Percentiles rank a stretch among this genome's conserved stretches.
phyloP scores from a whole-genome alignment of 2,888 invertebrate genomes.

The Eurytoma californica region DNA sequence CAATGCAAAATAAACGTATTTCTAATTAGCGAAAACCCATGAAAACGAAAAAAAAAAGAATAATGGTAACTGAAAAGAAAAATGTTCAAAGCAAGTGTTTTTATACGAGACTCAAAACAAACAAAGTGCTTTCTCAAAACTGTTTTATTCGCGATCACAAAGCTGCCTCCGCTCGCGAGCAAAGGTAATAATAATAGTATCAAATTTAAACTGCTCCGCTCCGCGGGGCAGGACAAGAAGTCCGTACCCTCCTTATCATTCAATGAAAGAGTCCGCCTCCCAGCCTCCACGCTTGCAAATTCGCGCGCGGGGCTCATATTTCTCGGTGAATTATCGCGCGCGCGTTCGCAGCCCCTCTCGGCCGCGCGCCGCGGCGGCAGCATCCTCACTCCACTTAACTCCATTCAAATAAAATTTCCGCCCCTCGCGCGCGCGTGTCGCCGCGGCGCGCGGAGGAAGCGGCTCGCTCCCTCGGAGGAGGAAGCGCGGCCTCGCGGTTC shows the following conservation, averaged over 20 bases:
- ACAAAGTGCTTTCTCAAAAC: no score
- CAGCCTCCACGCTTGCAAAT: neutral
- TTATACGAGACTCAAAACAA: no score
- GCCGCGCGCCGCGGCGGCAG: neutral
- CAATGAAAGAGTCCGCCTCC: conserved; percentile 32
- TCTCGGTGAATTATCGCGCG: conserved; percentile 45
- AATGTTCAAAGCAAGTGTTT: no score
- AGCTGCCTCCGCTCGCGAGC: no score
- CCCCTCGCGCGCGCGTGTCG: conserved; percentile 1
- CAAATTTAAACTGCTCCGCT: no score
- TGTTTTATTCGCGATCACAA: no score
- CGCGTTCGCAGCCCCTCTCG: neutral
- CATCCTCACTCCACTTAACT: conserved; percentile 13
- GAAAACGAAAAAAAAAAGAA: no score
- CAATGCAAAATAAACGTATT: no score
- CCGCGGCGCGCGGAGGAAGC: conserved; percentile 11
- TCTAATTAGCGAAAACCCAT: no score
- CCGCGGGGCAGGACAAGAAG: neutral
- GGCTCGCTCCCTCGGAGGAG: neutral
- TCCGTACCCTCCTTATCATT: conserved; percentile 35
- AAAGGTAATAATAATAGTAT: no score
- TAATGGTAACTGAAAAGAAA: no score
- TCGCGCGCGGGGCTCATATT: conserved; percentile 31
- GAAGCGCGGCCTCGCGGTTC: no score
- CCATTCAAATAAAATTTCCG: conserved; percentile 47